phyloP scores from a whole-genome alignment of 2,797 vertebrate species.

The Notolepis coatsorum region DNA sequence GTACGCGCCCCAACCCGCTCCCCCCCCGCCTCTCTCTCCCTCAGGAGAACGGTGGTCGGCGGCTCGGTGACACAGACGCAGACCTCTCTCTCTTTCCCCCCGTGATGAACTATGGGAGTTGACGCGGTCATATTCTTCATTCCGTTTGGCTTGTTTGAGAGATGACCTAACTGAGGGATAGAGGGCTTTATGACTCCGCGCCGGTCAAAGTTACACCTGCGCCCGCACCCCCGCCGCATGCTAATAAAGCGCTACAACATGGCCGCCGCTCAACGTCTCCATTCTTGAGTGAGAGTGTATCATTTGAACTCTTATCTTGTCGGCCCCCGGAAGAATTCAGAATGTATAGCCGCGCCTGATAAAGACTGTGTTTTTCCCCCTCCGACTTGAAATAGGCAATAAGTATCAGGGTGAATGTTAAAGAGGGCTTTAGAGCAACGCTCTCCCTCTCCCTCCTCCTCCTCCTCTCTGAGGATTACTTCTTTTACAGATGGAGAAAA shows the following conservation, averaged over 20 bases:
- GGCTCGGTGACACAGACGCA: slow-evolving; percentile 16
- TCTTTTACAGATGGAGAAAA: slow-evolving; percentile 80
- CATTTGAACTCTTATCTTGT: slow-evolving; percentile 72
- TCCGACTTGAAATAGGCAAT: slow-evolving; percentile 72
- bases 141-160: background rate
- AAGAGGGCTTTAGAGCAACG: slow-evolving; percentile 76
- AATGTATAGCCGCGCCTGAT: slow-evolving; percentile 65
- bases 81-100: slow-evolving; percentile 6
- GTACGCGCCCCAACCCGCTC: too few relatives aligned
- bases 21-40: slow-evolving; percentile 27
- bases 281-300: slow-evolving; percentile 53
- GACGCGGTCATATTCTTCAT: slow-evolving; percentile 29
- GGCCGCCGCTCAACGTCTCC: slow-evolving; percentile 14
- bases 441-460: slow-evolving; percentile 60
- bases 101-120: slow-evolving; percentile 2
- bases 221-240: slow-evolving; percentile 43
- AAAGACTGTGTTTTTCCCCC: slow-evolving; percentile 68
- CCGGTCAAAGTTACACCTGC: slow-evolving; percentile 38
- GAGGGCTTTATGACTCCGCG: slow-evolving; percentile 38
- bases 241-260: slow-evolving; percentile 38
- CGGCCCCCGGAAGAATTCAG: slow-evolving; percentile 54
- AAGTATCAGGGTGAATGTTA: slow-evolving; percentile 79
- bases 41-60: slow-evolving; percentile 47
- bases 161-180: slow-evolving; percentile 45
- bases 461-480: slow-evolving; percentile 74